Base-by-base conservation (phyloP, 2,113 vertebrate species). In the Terrapene triunguis region DNA sequence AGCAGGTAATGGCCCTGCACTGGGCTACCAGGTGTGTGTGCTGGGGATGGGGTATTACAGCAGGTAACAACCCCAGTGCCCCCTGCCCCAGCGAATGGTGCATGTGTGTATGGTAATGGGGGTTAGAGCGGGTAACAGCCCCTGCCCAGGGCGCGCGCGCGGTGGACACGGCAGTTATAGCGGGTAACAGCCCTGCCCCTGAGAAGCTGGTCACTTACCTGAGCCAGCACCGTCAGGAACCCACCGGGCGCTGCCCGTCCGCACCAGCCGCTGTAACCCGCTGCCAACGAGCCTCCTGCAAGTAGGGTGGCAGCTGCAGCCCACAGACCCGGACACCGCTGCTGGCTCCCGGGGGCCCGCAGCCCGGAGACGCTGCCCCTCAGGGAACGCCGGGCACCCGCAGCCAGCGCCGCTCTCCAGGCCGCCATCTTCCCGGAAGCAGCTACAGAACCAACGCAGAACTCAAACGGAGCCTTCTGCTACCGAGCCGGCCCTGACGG, bases 391-490 rank as follows among this genome's bases (percentile, higher is more conserved):
- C 89, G 50, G 35, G 47, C 84, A 22, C 9, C 44, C 5, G 1
- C 54, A 5, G 3, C 72, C 53, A 94, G 44, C 16, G 6, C 82
- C 1, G 83, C 65, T 10, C 91, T 47, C 38, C 94, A 95, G 2
- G 90, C 97, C 97, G 98, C 98, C 98, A 98, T 98, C 84, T 98
- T 98, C 95, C 97, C 98, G 98, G 98, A 98, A 98, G 85, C 84
- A 6, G 6, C n/a, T 7, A 38, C 6, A 10, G 38, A 14, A 3
- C 11, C 24, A 81, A 32, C 57, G n/a, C 48, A 25, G 78, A 78
- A 78, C 78, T 84, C 8, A 35, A 53, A n/a, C 89, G 12, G 55
- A 78, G 51, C 48, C 82, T 82, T 5, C 29, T 5, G 53, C 50
- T 21, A 24, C 42, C 16, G 24, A 6, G 54, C 92, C 24, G 42